phyloP scores from a whole-genome alignment of 2,888 invertebrate genomes.

The Drosophila gaucha region DNA sequence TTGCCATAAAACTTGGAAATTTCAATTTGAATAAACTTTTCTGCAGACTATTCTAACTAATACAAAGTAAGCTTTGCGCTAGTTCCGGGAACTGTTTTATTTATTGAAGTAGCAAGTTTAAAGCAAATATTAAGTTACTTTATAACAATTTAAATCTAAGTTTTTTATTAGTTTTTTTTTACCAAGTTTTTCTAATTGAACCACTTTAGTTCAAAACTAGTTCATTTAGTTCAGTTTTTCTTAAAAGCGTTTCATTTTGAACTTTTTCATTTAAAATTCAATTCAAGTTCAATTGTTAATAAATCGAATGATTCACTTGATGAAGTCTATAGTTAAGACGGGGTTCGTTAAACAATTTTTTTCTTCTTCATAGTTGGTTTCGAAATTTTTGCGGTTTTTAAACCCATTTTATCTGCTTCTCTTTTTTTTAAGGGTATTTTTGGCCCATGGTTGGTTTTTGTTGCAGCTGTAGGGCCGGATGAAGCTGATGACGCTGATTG shows the following conservation, averaged over 20 bases:
- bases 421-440: neutral
- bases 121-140: no score
- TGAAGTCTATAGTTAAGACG: slow-evolving; percentile 1
- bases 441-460: slow-evolving; percentile 42
- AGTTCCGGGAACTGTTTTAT: neutral
- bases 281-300: slow-evolving; percentile 7
- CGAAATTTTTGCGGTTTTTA: slow-evolving; percentile 23
- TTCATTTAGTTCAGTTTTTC: neutral
- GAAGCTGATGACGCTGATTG: slow-evolving; percentile 79
- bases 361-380: neutral
- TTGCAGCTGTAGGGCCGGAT: slow-evolving; percentile 64
- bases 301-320: slow-evolving; percentile 9
- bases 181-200: no score
- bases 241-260: neutral
- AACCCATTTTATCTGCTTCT: slow-evolving; percentile 28
- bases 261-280: neutral
- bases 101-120: no score
- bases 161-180: no score
- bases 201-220: neutral
- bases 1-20: no score
- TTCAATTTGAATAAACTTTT: no score
- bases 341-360: slow-evolving; percentile 31
- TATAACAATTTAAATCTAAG: no score
- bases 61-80: neutral
- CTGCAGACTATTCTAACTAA: neutral